Evolutionary conservation across 1,140 invertebrate genomes (phyloP).

Genomic region (Lutraria rhynchaena): DNA sequence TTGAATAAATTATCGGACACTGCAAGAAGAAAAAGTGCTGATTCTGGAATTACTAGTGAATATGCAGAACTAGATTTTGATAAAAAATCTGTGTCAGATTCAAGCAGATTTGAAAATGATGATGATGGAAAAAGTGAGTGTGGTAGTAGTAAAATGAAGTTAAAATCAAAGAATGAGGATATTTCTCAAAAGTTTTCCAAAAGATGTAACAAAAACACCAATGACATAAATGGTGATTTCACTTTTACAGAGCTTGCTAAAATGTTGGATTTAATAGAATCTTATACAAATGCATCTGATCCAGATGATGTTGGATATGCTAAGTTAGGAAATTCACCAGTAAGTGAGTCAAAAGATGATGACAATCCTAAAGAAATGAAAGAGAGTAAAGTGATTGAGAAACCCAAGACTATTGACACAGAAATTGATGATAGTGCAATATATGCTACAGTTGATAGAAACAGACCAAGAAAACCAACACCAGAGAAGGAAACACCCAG

Average conservation of each 20-base stretch:
- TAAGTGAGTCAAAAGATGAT: background rate
- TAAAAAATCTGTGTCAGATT: background rate
- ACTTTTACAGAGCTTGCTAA: slow-evolving; percentile 4
- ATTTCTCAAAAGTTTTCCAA: too few species aligned
- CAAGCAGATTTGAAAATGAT: background rate
- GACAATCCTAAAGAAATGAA: background rate
- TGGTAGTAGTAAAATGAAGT: too few species aligned
- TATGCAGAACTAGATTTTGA: slow-evolving; percentile 36
- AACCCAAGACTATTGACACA: background rate
- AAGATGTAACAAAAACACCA: background rate
- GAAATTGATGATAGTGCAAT: slow-evolving; percentile 22
- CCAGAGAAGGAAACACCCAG: slow-evolving; percentile 5
- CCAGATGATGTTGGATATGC: too few species aligned
- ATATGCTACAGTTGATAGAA: slow-evolving; percentile 55
- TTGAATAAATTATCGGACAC: slow-evolving; percentile 16
- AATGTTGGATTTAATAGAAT: slow-evolving; percentile 50
- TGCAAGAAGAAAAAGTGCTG: slow-evolving; percentile 31
- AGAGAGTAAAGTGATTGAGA: background rate
- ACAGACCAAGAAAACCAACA: slow-evolving; percentile 32
- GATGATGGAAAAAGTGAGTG: background rate
- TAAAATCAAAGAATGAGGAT: too few species aligned
- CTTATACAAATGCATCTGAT: background rate
- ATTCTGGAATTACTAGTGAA: slow-evolving; percentile 40
- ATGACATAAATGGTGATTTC: background rate
- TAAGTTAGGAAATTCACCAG: background rate